A percentile compares a stretch with the other conserved stretches of the same genome.
Evolutionary conservation across 2,113 vertebrate species (phyloP).

Genomic region (Boleophthalmus pectinirostris): DNA sequence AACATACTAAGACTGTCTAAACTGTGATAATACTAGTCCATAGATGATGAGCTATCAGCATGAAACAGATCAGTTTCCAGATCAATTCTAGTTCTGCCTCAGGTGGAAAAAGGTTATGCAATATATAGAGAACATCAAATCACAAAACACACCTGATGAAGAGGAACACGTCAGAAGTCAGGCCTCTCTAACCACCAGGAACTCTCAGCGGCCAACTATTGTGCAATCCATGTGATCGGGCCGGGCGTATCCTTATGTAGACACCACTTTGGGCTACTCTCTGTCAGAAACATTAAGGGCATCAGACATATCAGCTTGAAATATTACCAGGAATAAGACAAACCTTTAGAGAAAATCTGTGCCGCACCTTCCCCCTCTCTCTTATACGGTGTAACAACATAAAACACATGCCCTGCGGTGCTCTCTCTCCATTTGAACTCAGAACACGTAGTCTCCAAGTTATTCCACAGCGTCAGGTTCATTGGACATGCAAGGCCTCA

Average conservation of each 20-base stretch:
- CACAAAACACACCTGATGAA: conserved; percentile 5
- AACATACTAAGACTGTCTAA: not conserved
- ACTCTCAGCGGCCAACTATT: conserved; percentile 15
- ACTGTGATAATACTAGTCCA: not conserved
- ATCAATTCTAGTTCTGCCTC: not conserved
- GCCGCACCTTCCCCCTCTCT: conserved; percentile 44
- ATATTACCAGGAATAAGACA: conserved; percentile 45
- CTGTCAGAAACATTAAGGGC: conserved; percentile 51
- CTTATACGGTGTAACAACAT: conserved; percentile 56
- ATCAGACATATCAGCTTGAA: conserved; percentile 39
- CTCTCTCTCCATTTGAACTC: conserved; percentile 61
- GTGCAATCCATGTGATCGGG: conserved; percentile 12
- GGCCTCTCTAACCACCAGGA: conserved; percentile 20
- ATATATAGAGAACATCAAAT: not conserved
- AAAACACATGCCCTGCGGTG: conserved; percentile 63
- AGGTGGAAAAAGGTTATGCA: not conserved
- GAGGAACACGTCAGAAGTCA: not conserved
- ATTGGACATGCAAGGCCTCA: conserved; percentile 52
- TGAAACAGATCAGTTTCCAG: not conserved
- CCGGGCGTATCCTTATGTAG: conserved; percentile 22
- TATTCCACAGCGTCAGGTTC: conserved; percentile 59
- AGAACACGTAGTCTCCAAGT: conserved; percentile 58
- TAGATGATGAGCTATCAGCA: not conserved
- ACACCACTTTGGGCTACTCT: conserved; percentile 39
- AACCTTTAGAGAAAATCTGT: conserved; percentile 53